Evolutionary conservation across 1,140 invertebrate genomes (phyloP).

Genomic region (Meteorus sp.): DNA sequence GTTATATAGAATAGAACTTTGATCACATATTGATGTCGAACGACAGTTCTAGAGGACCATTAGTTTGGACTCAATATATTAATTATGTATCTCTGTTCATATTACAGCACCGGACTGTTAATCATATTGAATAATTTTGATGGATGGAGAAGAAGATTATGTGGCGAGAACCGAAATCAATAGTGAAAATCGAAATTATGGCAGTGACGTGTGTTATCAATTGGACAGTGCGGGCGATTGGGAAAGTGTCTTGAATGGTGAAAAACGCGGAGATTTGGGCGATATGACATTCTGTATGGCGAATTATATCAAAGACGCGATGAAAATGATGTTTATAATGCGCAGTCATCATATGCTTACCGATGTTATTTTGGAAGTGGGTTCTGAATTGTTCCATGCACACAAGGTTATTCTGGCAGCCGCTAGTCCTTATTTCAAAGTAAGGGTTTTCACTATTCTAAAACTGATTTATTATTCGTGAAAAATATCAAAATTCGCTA

Average conservation of each 20-base stretch:
- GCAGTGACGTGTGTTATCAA: constrained; percentile 30
- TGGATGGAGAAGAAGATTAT: constrained; percentile 53
- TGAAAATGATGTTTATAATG: constrained; percentile 91
- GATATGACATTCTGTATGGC: constrained; percentile 87
- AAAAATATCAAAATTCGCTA: no score
- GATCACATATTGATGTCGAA: no score
- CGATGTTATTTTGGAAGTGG: constrained; percentile 85
- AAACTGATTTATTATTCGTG: no score
- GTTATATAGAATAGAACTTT: no score
- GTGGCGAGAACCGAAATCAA: constrained; percentile 38
- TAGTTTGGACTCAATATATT: no score
- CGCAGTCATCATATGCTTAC: constrained; percentile 85
- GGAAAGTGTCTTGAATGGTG: constrained; percentile 39
- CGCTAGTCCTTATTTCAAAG: constrained; percentile 93
- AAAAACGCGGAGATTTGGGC: constrained; percentile 64
- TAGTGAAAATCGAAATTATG: constrained; percentile 30
- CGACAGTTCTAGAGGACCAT: no score
- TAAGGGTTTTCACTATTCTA: constrained; percentile 41
- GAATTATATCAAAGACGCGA: constrained; percentile 80
- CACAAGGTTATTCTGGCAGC: constrained; percentile 91
- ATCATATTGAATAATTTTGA: constrained; percentile 39
- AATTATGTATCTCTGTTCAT: background rate
- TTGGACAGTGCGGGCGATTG: constrained; percentile 41
- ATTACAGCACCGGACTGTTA: background rate
- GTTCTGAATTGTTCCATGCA: constrained; percentile 81